A percentile compares a stretch with the other conserved stretches of the same genome.
Evolutionary conservation across 2,888 invertebrate genomes (phyloP).

Genomic region (Heteromurus nitidus): DNA sequence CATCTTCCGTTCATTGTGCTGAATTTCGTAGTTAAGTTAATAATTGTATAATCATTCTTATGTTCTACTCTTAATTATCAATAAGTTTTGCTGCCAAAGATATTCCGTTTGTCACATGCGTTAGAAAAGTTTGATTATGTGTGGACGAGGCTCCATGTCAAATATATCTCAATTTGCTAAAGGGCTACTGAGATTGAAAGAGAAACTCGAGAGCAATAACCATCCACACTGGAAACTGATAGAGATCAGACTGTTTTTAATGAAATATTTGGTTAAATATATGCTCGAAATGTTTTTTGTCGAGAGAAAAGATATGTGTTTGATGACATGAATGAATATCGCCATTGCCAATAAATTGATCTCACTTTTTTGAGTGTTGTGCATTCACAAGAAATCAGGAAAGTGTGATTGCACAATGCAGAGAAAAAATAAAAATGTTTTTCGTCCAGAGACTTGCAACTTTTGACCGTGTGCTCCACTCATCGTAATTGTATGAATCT

Average conservation of each 20-base stretch:
- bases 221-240: not conserved
- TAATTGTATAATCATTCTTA: not conserved
- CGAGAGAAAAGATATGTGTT: too few species aligned
- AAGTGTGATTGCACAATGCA: too few species aligned
- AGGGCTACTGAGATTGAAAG: not conserved
- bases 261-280: too few species aligned
- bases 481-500: conserved; percentile 17
- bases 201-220: not conserved
- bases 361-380: conserved; percentile 34
- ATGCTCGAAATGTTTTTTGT: too few species aligned
- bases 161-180: too few species aligned
- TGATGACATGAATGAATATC: conserved; percentile 8
- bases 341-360: conserved; percentile 48
- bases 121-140: not conserved
- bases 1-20: conserved; percentile 2
- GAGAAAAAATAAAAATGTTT: too few species aligned
- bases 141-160: not conserved
- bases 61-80: not conserved
- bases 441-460: conserved; percentile 1
- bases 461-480: not conserved
- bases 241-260: not conserved
- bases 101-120: not conserved
- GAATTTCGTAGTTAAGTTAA: not conserved
- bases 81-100: conserved; percentile 38
- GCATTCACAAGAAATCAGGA: not conserved